phyloP scores from a whole-genome alignment of 2,113 vertebrate species.

The human region GRCh38 chr2:215477501-215478000 shows the following conservation, averaged over 20 bases:
- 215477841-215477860: background rate
- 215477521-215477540: background rate
- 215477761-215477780: background rate
- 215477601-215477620: background rate
- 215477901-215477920: too few relatives aligned
- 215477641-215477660: background rate
- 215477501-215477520: too few relatives aligned
- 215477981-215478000: too few relatives aligned
- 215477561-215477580: background rate
- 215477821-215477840: background rate
- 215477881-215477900: too few relatives aligned
- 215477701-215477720: background rate
- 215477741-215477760: background rate
- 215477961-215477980: too few relatives aligned
- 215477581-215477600: background rate
- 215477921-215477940: too few relatives aligned
- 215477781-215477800: constrained; percentile 8
- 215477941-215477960: too few relatives aligned
- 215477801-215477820: background rate
- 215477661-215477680: background rate
- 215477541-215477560: background rate
- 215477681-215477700: background rate
- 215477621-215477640: background rate
- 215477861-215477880: too few relatives aligned
- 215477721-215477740: background rate